phyloP scores from a whole-genome alignment of 2,888 invertebrate genomes.

The Rhynchonema sp. region DNA sequence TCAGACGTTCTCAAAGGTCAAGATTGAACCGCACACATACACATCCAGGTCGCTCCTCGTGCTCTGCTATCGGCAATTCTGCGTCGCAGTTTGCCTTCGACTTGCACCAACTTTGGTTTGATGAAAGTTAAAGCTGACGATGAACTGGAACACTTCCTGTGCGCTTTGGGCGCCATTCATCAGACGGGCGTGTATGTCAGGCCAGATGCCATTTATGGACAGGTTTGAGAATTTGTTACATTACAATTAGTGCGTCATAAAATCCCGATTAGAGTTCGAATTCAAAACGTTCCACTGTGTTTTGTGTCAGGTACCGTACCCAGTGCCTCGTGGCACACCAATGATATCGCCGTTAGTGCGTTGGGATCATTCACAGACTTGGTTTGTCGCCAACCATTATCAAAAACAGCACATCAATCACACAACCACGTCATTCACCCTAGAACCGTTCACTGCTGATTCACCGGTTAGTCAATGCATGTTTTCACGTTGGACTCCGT shows the following conservation, averaged over 20 bases:
- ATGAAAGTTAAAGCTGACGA: conserved; percentile 41
- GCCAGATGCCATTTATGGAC: conserved; percentile 48
- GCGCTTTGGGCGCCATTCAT: conserved; percentile 51
- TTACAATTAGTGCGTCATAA: too few relatives aligned
- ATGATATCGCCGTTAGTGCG: conserved; percentile 61
- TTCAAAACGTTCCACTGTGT: too few relatives aligned
- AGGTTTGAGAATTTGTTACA: too few relatives aligned
- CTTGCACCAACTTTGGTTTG: conserved; percentile 58
- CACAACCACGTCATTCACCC: not conserved
- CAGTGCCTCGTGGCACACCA: conserved; percentile 66
- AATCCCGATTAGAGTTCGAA: too few relatives aligned
- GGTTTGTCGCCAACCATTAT: not conserved
- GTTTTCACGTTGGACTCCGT: too few relatives aligned
- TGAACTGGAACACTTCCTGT: conserved; percentile 11
- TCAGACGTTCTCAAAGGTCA: too few relatives aligned
- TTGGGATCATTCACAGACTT: conserved; percentile 60
- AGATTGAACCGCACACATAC: too few relatives aligned
- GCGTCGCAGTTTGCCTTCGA: conserved; percentile 54
- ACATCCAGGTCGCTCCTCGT: conserved; percentile 73
- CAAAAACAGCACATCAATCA: not conserved
- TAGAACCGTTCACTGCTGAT: not conserved
- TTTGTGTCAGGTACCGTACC: conserved; percentile 50
- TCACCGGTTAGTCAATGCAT: too few relatives aligned
- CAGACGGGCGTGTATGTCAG: conserved; percentile 55
- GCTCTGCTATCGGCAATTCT: conserved; percentile 80